Percentiles rank a stretch among this genome's conserved stretches.
phyloP scores from a whole-genome alignment of 2,797 vertebrate genomes.

The Sebastes vulpes region DNA sequence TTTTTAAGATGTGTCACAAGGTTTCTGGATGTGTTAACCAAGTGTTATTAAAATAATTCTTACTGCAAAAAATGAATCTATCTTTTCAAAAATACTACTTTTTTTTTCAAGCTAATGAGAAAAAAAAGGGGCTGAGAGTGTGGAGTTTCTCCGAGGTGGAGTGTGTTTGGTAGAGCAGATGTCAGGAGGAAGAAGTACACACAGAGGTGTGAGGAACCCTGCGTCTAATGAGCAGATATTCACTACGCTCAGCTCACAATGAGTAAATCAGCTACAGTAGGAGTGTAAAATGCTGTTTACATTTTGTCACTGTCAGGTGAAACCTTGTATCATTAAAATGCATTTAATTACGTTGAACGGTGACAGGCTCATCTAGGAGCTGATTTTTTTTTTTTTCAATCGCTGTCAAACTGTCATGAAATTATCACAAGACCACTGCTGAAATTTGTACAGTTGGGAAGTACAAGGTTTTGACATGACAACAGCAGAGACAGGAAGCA shows the following conservation, averaged over 20 bases:
- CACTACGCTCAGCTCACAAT: background rate
- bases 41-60: background rate
- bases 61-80: background rate
- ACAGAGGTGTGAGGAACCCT: background rate
- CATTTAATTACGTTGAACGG: background rate
- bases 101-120: slow-evolving; percentile 14
- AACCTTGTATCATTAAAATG: background rate
- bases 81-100: background rate
- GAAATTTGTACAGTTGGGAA: background rate
- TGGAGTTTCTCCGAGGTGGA: background rate
- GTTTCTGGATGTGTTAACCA: background rate
- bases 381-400: background rate
- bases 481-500: background rate
- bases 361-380: background rate
- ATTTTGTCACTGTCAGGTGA: background rate
- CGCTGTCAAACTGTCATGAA: background rate
- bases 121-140: background rate
- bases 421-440: background rate
- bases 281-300: background rate
- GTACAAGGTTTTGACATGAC: background rate
- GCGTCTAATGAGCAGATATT: slow-evolving; percentile 11
- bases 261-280: background rate
- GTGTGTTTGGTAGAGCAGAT: background rate
- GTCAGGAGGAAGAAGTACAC: background rate
- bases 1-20: background rate